These are phyloP conservation scores for Ennomos erosarius DNA, from an alignment of 2,888 invertebrate species.

Conservation along the genomic window DNA sequence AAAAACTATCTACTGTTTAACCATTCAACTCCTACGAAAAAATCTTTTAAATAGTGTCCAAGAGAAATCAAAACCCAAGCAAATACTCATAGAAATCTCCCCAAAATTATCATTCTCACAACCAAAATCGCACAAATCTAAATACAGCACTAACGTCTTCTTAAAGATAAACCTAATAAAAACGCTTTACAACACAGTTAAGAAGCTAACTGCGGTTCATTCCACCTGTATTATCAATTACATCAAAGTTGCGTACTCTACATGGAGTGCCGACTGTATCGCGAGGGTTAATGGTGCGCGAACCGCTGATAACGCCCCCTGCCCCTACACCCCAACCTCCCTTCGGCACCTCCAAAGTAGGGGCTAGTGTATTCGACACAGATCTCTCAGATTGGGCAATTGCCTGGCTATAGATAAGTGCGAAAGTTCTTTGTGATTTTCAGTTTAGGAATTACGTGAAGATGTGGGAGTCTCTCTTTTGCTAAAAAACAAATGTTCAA, in stretches of 20 bases:
- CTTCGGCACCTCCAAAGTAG: slow-evolving; percentile 32
- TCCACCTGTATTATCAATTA: slow-evolving; percentile 65
- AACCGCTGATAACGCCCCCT: slow-evolving; percentile 69
- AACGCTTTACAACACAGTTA: slow-evolving; percentile 21
- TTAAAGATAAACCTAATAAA: slow-evolving; percentile 11
- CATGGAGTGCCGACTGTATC: slow-evolving; percentile 80
- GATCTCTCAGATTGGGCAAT: slow-evolving; percentile 72
- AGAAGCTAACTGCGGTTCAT: slow-evolving; percentile 39
- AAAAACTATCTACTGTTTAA: too few species aligned
- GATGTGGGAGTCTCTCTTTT: too few species aligned
- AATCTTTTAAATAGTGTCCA: not conserved
- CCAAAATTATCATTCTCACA: not conserved
- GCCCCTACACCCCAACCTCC: slow-evolving; percentile 24
- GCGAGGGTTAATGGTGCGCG: slow-evolving; percentile 78
- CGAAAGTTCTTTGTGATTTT: slow-evolving; percentile 22
- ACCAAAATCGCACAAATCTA: not conserved
- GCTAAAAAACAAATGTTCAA: too few species aligned
- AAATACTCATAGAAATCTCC: not conserved
- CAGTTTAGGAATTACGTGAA: too few species aligned
- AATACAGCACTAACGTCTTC: not conserved
- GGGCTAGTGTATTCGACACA: slow-evolving; percentile 56
- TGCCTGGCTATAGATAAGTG: slow-evolving; percentile 73
- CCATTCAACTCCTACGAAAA: not conserved
- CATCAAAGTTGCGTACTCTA: slow-evolving; percentile 68
- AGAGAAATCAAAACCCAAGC: not conserved